These are phyloP conservation scores for Odontocolon sp. DNA, from an alignment of 2,888 invertebrate species.

Conservation along the genomic window DNA sequence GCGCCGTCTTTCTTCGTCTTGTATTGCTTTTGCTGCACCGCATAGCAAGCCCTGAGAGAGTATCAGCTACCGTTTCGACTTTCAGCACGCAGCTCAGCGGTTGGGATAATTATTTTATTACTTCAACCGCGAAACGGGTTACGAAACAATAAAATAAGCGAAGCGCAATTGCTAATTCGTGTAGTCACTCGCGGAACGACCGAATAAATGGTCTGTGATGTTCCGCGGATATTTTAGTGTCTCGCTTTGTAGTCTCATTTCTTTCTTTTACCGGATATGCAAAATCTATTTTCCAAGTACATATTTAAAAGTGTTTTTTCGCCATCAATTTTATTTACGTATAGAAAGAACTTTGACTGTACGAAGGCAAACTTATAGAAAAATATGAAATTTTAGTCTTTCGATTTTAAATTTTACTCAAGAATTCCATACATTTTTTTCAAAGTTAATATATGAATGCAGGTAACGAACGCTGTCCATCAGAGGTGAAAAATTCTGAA, in stretches of 20 bases:
- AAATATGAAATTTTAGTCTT: no score
- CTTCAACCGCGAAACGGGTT: constrained; percentile 32
- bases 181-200: constrained; percentile 29
- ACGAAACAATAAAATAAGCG: constrained; percentile 47
- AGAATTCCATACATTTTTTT: no score
- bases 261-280: no score
- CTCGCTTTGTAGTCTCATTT: not conserved
- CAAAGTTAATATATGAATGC: no score
- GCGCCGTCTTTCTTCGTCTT: constrained; percentile 42
- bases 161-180: constrained; percentile 40
- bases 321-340: no score
- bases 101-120: constrained; percentile 50
- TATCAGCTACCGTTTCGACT: constrained; percentile 31
- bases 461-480: no score
- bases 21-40: constrained; percentile 1
- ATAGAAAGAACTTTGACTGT: no score
- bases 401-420: no score
- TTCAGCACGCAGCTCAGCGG: constrained; percentile 26
- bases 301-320: no score
- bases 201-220: constrained; percentile 10
- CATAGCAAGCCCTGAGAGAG: constrained; percentile 1
- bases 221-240: not conserved
- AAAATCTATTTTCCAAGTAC: no score
- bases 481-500: no score
- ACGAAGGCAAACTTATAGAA: no score